Evolutionary conservation across 2,113 vertebrate species (phyloP), one percentile per base, ranked within the genome.

Genomic region (Pogonocichla stellata): DNA sequence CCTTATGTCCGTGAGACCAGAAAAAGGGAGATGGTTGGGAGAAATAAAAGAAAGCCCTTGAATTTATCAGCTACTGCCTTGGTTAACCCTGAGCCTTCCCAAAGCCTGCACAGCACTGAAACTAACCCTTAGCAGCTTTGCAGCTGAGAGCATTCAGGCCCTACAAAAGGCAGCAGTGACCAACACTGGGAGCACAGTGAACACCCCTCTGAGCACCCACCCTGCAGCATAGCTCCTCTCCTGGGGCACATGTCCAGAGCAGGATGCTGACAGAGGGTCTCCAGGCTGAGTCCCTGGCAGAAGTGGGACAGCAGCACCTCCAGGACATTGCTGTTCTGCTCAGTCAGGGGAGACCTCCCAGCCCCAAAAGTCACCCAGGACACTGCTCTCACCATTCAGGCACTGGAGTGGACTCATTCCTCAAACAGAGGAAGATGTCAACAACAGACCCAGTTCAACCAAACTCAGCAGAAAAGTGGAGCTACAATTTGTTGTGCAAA

Each of bases 131-230:
- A 61, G 5, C 81, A 48, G 69, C 91, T 72, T 47, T 51, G 34
- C 53, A 86, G 9, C 4, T 36, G 69, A 36, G 23, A 60, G 29
- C 31, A 7, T 7, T 33, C 10, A 33, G 47, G 23, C 42, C 28
- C 34, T 9, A 1, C 2, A 38, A 34, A 66, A 48, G 66, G 34
- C 2, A 64, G 60, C 45, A 77, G 75, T 4, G 42, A 62, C n/a
- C 31, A 43, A 7, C 3, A 22, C 33, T 2, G 72, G 36, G 16
- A 54, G 70, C 38, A 40, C 12, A n/a, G 56, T 0, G 4, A 48
- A 6, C 31, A 64, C 5, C 0, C 10, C 13, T 3, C 5, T 2
- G 26, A 67, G 40, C 28, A 40, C 3, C 5, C 36, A 29, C 2
- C 34, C 5, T 24, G 14, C 34, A 56, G 77, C 42, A 54, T 54